A percentile compares a stretch with the other conserved stretches of the same genome.
phyloP scores from a whole-genome alignment of 2,888 invertebrate genomes.

The Chouioia cunea region DNA sequence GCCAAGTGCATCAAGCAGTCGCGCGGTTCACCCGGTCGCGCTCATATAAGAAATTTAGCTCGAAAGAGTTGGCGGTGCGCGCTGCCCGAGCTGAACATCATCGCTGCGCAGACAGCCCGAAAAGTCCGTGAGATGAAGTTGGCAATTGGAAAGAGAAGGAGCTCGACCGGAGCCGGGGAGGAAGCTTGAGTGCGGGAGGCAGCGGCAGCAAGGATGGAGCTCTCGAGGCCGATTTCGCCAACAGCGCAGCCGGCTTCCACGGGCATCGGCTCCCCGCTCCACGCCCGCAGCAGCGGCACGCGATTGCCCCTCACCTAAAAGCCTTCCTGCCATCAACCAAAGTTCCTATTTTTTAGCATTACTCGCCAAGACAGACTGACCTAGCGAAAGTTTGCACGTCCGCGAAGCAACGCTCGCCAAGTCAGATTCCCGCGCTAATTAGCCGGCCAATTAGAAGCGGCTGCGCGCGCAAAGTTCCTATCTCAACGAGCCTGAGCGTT shows the following conservation, averaged over 20 bases:
- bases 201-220: too few relatives aligned
- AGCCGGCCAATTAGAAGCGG: slow-evolving; percentile 67
- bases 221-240: too few relatives aligned
- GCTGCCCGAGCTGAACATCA: too few relatives aligned
- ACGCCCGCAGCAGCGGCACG: not conserved
- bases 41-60: slow-evolving; percentile 61
- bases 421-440: slow-evolving; percentile 65
- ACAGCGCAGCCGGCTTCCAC: not conserved
- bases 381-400: slow-evolving; percentile 20
- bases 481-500: too few relatives aligned
- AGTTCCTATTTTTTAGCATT: slow-evolving; percentile 67
- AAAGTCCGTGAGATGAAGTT: too few relatives aligned
- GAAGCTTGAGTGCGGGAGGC: too few relatives aligned
- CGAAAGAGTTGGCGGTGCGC: slow-evolving; percentile 1
- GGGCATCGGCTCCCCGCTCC: not conserved
- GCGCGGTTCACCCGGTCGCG: slow-evolving; percentile 67
- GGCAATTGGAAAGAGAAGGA: too few relatives aligned
- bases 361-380: slow-evolving; percentile 42
- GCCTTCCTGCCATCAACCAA: slow-evolving; percentile 60
- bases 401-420: slow-evolving; percentile 51
- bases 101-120: too few relatives aligned
- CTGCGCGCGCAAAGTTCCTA: slow-evolving; percentile 69
- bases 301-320: not conserved
- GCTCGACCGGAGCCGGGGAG: too few relatives aligned
- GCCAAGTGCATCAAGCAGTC: slow-evolving; percentile 68